A percentile compares a stretch with the other conserved stretches of the same genome.
phyloP scores from a whole-genome alignment of 2,888 invertebrate species.

The Apotomis turbidana region DNA sequence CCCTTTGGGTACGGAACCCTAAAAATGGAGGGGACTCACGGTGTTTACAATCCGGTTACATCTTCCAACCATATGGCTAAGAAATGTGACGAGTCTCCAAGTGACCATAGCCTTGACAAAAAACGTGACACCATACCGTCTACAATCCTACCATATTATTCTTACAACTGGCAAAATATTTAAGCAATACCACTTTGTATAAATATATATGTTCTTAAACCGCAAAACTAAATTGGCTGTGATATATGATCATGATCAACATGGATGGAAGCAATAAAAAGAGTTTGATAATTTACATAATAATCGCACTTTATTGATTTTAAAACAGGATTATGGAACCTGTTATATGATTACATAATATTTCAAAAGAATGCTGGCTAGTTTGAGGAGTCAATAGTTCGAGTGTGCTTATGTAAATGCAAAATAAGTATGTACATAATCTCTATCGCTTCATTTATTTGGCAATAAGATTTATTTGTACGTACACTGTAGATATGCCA shows the following conservation, averaged over 20 bases:
- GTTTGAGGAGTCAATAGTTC: constrained; percentile 8
- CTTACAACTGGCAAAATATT: background rate
- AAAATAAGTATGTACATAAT: constrained; percentile 17
- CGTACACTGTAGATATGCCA: too few species aligned
- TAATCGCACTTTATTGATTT: constrained; percentile 26
- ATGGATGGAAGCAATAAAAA: background rate
- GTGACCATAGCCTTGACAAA: constrained; percentile 1
- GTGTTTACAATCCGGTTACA: background rate
- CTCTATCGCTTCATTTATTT: constrained; percentile 13
- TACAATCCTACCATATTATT: constrained; percentile 14
- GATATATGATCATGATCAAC: background rate
- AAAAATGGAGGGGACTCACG: too few species aligned
- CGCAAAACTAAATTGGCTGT: constrained; percentile 12
- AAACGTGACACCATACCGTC: constrained; percentile 29
- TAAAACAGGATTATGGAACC: constrained; percentile 31
- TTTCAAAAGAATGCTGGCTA: constrained; percentile 1
- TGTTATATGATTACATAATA: constrained; percentile 34
- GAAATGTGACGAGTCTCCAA: constrained; percentile 18
- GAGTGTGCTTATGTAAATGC: constrained; percentile 26
- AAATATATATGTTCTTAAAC: background rate
- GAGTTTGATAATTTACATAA: constrained; percentile 11
- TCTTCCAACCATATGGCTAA: background rate
- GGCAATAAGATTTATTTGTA: background rate
- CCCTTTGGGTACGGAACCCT: too few species aligned
- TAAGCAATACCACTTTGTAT: background rate